Evolutionary conservation across 2,113 vertebrate genomes (phyloP), one percentile per base, ranked within the genome.

Genomic region (Aythya baeri): DNA sequence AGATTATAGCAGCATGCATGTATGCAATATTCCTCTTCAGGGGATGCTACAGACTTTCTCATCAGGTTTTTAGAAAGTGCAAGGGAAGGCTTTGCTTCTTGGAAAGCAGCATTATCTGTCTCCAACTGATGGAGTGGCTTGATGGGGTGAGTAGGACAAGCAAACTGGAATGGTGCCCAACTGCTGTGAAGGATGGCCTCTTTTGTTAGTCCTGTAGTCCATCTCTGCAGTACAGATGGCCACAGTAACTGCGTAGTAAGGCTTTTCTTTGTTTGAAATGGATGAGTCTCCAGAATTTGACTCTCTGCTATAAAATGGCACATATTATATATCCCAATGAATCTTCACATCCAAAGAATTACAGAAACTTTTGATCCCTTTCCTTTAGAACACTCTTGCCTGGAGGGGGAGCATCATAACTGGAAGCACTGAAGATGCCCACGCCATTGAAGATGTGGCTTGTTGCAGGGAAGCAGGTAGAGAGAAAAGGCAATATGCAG

Each of bases 321-420:
- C 32, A 6, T 67, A 8, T 52, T 14, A 52, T 41, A 66, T 20
- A 57, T 75, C 34, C 34, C 21, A 50, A 4, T 41, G 55, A 55
- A 70, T 85, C 50, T 73, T 77, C 13, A 5, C 1, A 2, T 43
- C 16, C 21, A 31, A 55, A 83, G 71, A 59, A 20, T 34, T 57
- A 5, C 1, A 38, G 62, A 29, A 73, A 49, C 8, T 32, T 55
- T 72, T 54, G 34, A 44, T 72, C 29, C 32, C 52, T 66, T 82
- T 73, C 9, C 43, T 79, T 68, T 26, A 7, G 70, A 91, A 1
- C 16, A 6, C 12, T 70, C 20, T 77, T 41, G 5, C 46, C 21
- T 5, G 13, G 26, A 44, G 49, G 76, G 16, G 15, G 21, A 29
- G 8, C 23, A 14, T 25, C 0, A 0, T 61, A 38, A 58, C 27